Evolutionary conservation across 2,888 invertebrate species (phyloP).

Genomic region (Cosmopolites sordidus): DNA sequence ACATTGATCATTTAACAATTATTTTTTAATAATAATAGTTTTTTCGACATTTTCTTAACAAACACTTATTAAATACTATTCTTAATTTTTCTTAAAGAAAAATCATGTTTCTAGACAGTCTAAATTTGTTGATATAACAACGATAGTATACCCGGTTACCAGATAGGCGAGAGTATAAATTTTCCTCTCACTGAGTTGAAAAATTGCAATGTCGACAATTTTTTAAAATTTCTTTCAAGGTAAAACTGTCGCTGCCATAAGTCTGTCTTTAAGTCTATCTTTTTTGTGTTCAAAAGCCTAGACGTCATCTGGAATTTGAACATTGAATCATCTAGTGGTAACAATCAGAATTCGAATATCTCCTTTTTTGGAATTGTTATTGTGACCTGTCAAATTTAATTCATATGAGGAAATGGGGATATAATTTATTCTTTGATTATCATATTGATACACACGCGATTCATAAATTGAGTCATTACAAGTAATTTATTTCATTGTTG

Average conservation of each 20-base stretch:
- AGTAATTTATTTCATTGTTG: no score
- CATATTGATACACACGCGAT: no score
- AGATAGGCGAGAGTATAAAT: slow-evolving; percentile 5
- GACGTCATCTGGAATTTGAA: background rate
- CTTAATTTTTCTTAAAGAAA: slow-evolving; percentile 16
- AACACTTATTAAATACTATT: slow-evolving; percentile 24
- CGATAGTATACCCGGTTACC: slow-evolving; percentile 21
- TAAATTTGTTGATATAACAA: slow-evolving; percentile 24
- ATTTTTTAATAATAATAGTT: slow-evolving; percentile 21
- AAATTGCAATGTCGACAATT: no score
- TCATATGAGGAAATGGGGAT: no score
- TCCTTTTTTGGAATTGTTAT: no score
- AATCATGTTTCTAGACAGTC: slow-evolving; percentile 24
- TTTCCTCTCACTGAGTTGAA: slow-evolving; percentile 17
- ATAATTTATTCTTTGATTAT: no score
- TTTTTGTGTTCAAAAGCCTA: background rate
- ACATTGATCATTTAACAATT: slow-evolving; percentile 24
- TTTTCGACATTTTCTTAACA: slow-evolving; percentile 20
- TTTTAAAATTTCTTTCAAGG: no score
- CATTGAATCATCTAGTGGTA: no score
- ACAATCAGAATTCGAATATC: no score
- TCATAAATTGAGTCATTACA: no score
- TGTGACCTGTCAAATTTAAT: no score
- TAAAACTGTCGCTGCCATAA: slow-evolving; percentile 23
- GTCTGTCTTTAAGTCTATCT: slow-evolving; percentile 11